These are phyloP conservation scores for Beris morrisii DNA, from an alignment of 2,888 invertebrate species.

Conservation along the genomic window DNA sequence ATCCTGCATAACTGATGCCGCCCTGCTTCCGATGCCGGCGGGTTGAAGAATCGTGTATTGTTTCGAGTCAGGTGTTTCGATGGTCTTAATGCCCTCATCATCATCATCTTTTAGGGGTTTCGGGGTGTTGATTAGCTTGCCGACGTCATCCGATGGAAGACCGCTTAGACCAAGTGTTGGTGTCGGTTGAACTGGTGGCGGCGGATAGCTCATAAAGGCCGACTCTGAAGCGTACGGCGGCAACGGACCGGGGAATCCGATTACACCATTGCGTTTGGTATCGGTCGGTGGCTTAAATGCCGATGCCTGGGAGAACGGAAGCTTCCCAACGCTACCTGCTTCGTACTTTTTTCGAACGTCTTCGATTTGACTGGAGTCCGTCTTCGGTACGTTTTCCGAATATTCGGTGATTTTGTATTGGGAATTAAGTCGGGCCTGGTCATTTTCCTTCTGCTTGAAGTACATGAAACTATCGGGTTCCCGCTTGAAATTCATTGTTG, in stretches of 20 bases:
- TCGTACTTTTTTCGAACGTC: constrained; percentile 40
- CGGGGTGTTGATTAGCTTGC: constrained; percentile 23
- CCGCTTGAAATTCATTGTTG: constrained; percentile 57
- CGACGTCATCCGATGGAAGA: constrained; percentile 8
- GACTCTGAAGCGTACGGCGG: constrained; percentile 69
- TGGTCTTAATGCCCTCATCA: constrained; percentile 37
- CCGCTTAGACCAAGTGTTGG: not conserved
- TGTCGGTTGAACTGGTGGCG: constrained; percentile 30
- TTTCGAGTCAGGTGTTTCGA: constrained; percentile 63
- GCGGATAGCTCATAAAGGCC: constrained; percentile 73
- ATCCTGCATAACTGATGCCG: constrained; percentile 80
- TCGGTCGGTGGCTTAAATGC: constrained; percentile 79
- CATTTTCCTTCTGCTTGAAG: constrained; percentile 56
- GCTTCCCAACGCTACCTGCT: constrained; percentile 47
- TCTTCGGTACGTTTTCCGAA: constrained; percentile 31
- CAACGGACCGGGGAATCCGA: constrained; percentile 57
- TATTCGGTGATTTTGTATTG: constrained; percentile 42
- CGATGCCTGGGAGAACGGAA: constrained; percentile 74
- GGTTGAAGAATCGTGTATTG: constrained; percentile 88
- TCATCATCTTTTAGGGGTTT: constrained; percentile 42
- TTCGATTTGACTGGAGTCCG: constrained; percentile 37
- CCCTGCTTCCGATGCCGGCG: constrained; percentile 77
- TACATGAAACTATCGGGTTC: constrained; percentile 62
- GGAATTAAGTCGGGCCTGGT: constrained; percentile 53
- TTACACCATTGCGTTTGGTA: constrained; percentile 60